phyloP scores from a whole-genome alignment of 64 coral and sea anemone genomes.

The Montipora cactus region DNA sequence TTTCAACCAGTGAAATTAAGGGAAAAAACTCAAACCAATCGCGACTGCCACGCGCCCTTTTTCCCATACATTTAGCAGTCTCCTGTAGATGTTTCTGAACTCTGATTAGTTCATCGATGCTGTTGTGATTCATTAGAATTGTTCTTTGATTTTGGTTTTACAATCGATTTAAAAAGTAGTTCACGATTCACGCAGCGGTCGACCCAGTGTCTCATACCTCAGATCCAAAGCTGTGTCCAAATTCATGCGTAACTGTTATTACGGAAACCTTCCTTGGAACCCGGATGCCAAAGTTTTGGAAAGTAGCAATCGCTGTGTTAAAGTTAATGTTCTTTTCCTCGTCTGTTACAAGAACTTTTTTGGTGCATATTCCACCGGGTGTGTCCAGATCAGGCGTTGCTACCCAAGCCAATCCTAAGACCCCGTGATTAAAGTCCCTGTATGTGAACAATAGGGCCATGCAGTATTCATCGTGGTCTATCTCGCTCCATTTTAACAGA shows the following conservation, averaged over 20 bases:
- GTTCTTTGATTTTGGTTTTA: not conserved
- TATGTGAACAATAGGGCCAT: slow-evolving; percentile 88
- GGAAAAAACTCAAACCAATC: too few relatives aligned
- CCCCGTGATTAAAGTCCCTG: slow-evolving; percentile 71
- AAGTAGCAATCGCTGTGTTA: slow-evolving; percentile 74
- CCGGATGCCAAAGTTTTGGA: slow-evolving; percentile 66
- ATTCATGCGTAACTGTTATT: slow-evolving; percentile 78
- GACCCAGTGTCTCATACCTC: slow-evolving; percentile 35
- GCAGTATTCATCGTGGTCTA: slow-evolving; percentile 79
- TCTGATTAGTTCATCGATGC: too few relatives aligned
- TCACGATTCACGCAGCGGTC: too few relatives aligned
- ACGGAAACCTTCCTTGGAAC: slow-evolving; percentile 68
- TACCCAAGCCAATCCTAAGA: slow-evolving; percentile 89
- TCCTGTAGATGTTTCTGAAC: too few relatives aligned
- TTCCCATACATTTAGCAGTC: too few relatives aligned
- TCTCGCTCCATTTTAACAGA: slow-evolving; percentile 85
- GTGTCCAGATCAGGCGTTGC: not conserved
- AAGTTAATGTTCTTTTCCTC: slow-evolving; percentile 31
- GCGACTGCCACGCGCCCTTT: too few relatives aligned
- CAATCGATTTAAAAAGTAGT: too few relatives aligned
- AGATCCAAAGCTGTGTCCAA: slow-evolving; percentile 94
- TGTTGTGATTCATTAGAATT: too few relatives aligned
- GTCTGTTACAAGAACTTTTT: slow-evolving; percentile 15
- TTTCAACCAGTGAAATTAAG: too few relatives aligned
- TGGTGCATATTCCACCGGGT: slow-evolving; percentile 83